phyloP scores from a whole-genome alignment of 2,797 vertebrate species.

The Balearica regulorum region DNA sequence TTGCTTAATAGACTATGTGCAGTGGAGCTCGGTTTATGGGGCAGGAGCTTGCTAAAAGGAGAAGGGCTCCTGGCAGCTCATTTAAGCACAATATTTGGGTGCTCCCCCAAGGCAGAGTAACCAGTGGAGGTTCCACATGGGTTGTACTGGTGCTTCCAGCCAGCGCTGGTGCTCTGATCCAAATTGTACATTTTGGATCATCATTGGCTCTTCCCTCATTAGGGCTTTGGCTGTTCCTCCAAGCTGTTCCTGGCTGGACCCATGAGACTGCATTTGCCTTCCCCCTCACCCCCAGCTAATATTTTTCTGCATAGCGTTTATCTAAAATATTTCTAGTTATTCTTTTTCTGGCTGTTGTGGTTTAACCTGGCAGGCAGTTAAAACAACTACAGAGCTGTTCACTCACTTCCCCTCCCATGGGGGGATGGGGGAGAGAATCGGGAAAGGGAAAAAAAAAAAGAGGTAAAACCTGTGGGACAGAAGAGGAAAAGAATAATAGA shows the following conservation, averaged over 20 bases:
- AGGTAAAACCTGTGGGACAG: too few species aligned
- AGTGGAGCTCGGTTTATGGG: conserved; percentile 18
- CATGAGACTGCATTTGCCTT: background rate
- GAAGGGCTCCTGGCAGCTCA: background rate
- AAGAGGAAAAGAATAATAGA: too few species aligned
- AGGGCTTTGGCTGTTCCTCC: background rate
- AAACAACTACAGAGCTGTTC: too few species aligned
- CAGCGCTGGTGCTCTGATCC: background rate
- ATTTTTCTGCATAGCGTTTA: background rate
- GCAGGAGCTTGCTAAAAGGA: background rate
- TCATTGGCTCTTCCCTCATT: background rate
- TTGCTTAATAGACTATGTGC: conserved; percentile 30
- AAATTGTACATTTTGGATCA: rapidly evolving
- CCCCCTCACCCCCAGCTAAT: background rate
- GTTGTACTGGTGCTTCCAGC: background rate
- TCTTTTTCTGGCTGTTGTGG: background rate
- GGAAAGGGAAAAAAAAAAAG: too few species aligned
- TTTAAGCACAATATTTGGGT: background rate
- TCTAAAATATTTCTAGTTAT: background rate
- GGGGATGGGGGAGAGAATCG: too few species aligned
- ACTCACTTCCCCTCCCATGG: too few species aligned
- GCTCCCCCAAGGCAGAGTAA: background rate
- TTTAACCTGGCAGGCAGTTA: too few species aligned
- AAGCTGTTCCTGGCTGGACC: background rate
- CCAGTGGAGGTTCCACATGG: rapidly evolving